Conservation (phyloP, 1,140 invertebrate genomes). For the Venturia canescens region DNA sequence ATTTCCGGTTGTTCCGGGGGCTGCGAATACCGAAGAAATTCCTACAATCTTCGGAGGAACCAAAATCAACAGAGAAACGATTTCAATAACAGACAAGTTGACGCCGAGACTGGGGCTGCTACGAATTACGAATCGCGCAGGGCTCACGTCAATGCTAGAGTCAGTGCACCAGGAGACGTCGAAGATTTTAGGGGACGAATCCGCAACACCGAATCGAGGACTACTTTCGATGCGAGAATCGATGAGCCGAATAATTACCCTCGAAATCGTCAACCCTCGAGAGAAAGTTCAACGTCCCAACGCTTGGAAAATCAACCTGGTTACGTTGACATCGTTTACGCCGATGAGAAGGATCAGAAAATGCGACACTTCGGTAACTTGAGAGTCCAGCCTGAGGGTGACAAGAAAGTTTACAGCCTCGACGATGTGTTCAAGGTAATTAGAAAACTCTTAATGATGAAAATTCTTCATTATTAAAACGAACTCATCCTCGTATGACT, state of each 20-base stretch:
- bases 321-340: conserved; percentile 72
- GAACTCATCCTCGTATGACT: neutral
- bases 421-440: conserved; percentile 66
- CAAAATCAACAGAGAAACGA: neutral
- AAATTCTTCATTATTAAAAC: neutral
- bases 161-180: neutral
- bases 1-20: conserved; percentile 29
- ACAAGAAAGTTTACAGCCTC: conserved; percentile 62
- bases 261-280: neutral
- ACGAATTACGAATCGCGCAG: conserved; percentile 18
- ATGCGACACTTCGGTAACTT: conserved; percentile 65
- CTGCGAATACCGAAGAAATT: conserved; percentile 24
- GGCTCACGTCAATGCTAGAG: conserved; percentile 18
- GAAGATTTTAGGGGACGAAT: conserved; percentile 6
- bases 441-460: neutral
- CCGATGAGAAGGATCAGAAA: conserved; percentile 57
- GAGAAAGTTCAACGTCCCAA: neutral
- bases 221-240: conserved; percentile 8
- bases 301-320: conserved; percentile 61
- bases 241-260: conserved; percentile 2
- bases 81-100: neutral
- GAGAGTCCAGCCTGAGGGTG: conserved; percentile 54
- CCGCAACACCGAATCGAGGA: neutral
- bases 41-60: neutral
- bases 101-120: neutral